Evolutionary conservation across 1,140 invertebrate genomes (phyloP), one percentile per base, ranked within the genome.

Genomic region (Hypothenemus hampei): DNA sequence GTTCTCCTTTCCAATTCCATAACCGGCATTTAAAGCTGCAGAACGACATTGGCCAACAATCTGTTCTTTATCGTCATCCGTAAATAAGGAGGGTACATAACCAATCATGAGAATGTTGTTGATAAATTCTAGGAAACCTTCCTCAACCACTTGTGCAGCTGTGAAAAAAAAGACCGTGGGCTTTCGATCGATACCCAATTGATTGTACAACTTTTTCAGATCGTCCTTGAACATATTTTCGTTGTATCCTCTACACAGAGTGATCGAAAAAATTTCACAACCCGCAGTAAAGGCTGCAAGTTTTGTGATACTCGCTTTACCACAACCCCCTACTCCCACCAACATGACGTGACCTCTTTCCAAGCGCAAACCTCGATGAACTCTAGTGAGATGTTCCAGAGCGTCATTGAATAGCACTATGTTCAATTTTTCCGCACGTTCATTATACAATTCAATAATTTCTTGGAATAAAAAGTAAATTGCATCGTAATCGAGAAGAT

Each of bases 341-440:
- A 94, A 73, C 65, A 96, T 74, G 4, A 85, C 81, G 66, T 96
- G 89, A 0, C 90, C 90, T 58, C 84, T 81, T 65, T 91, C 81
- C 81, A 93, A 85, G 40, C 91, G 77, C 36, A 94, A 70, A 0
- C 85, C 82, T 47, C 93, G 80, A 61, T 94, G 89, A 1, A 93
- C 80, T 39, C 91, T 77, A 0, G 87, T 93, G 58, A 94, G 68
- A 71, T 95, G 91, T 62, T 94, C 89, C 21, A 95, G 70, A 22
- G 89, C 92, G 70, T 94, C 90, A 65, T 94, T 86, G 66, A 95
- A 95, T 2, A 96, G 72, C 0, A 96, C 89, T 47, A 95, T 77
- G 11, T 82, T 82, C 73, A 93, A 77, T 65, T 84, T 83, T 45
- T 70, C 72, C 7, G 71, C 72, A 11, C 75, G 77, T 45, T 91